Base-by-base conservation (phyloP, 2,888 invertebrate species). In the Leucozona laternaria region DNA sequence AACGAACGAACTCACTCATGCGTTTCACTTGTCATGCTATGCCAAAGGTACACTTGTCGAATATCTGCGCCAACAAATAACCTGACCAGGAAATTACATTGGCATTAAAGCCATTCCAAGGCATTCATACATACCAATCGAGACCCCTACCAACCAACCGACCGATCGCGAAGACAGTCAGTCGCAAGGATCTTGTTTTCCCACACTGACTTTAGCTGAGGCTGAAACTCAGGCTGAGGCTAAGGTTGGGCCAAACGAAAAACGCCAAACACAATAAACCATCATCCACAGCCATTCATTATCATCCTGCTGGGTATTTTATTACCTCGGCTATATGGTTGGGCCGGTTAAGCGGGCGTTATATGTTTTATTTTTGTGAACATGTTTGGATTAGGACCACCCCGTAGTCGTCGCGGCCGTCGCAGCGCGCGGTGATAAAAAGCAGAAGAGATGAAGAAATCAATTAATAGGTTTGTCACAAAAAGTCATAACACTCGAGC, bases 221-320 rank as follows among this genome's bases (percentile, higher is more conserved):
- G 28, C 31, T 20, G 13, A 50, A 3, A 17, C 45, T 45, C 17
- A 17, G 17, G 10, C 20, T 45, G 20, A 20, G 20, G 11, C 20
- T 17, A 50, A 50, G 53, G 53, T 28, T 34, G 28, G 20, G 66
- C 53, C 53, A 53, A 53, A 50, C 50, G n/a, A 6, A 15, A 40
- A 40, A 45, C 43, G 25, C 64, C 78, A 79, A 82, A 79, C 86
- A 86, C 86, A 86, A 86, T 86, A 86, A 86, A 86, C 86, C 86
- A 86, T 86, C 82, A 86, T 82, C 82, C 75, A 82, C 57, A 75
- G 45, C 85, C 80, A 86, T 86, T 81, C 85, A 82, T 86, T 86
- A 75, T 75, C 78, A 73, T 86, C 86, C 86, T 86, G 86, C 86
- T 86, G 86, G 25, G 86, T 82, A 73, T 86, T 86, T 86, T 86